Evolutionary conservation across 2,797 vertebrate species (phyloP), one percentile per base, ranked within the genome.

Genomic region (Hydrolagus colliei): DNA sequence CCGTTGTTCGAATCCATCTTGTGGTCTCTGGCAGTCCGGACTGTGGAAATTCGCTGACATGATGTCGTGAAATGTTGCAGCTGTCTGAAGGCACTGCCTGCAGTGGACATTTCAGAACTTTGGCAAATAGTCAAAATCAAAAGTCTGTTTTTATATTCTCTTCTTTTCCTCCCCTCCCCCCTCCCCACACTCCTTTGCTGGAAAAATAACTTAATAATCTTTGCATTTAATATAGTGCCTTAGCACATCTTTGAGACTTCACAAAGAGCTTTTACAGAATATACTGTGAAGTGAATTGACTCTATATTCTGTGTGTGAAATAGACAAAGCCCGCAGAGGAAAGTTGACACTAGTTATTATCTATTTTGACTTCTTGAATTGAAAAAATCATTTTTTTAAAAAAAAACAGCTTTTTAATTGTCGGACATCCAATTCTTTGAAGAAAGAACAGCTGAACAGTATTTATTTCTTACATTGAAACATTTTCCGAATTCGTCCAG

Each of bases 21-120:
- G 96, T 95, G 96, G 97, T 97, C 94, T 93, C 96, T 98, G 96
- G 95, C 96, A 96, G 92, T 90, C 88, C 86, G 90, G 91, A 90
- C 92, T 94, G 96, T 97, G 96, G 96, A 97, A 98, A 97, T 95
- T 95, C 92, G 95, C 95, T 96, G 96, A 97, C 94, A 96, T 93
- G 94, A 93, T 94, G 95, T 93, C 92, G 92, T 97, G 96, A 97
- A 95, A 96, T 92, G 93, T 94, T 96, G 93, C 97, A 97, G 97
- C 97, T 98, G 96, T 96, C 94, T 94, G 92, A 93, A 91, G 92
- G 93, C 92, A 90, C 91, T 91, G 91, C 91, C 92, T 92, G 91
- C 92, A 32, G 92, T 91, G 91, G 88, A 89, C 88, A 89, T 92
- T 84, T 92, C 92, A 91, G 92, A 88, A 89, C 90, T 89, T 91